These are phyloP conservation scores for Fulmarus glacialis DNA, from an alignment of 2,113 vertebrate genomes.

Conservation along the genomic window DNA sequence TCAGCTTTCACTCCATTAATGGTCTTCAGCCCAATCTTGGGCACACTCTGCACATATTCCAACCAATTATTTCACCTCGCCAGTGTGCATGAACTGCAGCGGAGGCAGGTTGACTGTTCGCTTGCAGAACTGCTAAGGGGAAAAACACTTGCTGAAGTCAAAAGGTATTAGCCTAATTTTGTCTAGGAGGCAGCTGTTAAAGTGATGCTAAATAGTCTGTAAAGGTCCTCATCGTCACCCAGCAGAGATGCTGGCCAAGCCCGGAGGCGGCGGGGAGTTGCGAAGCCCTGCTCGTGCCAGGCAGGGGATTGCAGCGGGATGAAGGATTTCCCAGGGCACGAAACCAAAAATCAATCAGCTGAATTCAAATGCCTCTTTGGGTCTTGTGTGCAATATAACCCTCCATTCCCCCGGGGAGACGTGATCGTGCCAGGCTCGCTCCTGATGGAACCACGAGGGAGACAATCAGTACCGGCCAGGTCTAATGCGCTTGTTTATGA, in stretches of 20 bases:
- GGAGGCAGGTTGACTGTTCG: background rate
- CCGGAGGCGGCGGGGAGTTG: background rate
- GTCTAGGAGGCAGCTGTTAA: background rate
- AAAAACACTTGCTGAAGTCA: background rate
- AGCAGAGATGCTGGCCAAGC: background rate
- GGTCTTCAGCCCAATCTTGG: background rate
- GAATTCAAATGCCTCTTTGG: slow-evolving; percentile 19
- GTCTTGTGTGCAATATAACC: background rate
- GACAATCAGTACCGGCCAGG: rapidly evolving
- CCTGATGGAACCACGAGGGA: background rate
- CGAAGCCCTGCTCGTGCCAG: rapidly evolving
- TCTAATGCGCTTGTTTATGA: too few relatives aligned
- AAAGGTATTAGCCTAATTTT: background rate
- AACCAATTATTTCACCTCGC: background rate
- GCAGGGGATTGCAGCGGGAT: background rate
- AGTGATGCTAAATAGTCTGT: background rate
- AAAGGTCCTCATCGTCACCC: background rate
- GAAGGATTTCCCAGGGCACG: background rate
- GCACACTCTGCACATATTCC: background rate
- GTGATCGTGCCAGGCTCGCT: background rate
- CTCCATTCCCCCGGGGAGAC: background rate
- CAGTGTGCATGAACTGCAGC: rapidly evolving
- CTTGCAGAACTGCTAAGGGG: background rate
- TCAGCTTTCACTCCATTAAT: background rate
- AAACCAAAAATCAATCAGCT: background rate